Evolutionary conservation across 1,140 invertebrate genomes (phyloP), one percentile per base, ranked within the genome.

Genomic region (Aphaenogaster ashmeadi): DNA sequence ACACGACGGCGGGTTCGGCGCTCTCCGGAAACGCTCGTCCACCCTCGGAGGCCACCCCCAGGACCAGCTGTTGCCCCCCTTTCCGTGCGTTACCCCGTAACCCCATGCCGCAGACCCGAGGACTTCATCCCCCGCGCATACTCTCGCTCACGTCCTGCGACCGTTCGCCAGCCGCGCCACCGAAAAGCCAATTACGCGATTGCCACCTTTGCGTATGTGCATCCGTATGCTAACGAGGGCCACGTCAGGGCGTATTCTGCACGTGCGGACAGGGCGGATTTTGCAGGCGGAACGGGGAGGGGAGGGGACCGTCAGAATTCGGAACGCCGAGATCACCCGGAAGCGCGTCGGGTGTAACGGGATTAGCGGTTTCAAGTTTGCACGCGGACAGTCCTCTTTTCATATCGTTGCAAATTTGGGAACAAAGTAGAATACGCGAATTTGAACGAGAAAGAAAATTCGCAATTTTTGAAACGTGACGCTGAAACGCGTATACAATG

Each of bases 111-210:
- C 58, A 47, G 18, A 54, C 13, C 58, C 41, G 83, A 72, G 67
- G 8, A 60, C 44, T 60, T 83, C 72, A 54, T 52, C 44, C 72
- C 83, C 15, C 36, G 27, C 18, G 66, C 41, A 47, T 69, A 27
- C 41, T 15, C 38, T 27, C 33, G 11, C 8, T n/a, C n/a, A 11
- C 21, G 2, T 6, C 47, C 3, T 4, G 6, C 44, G 36, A 21
- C 9, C 66, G 13, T 1, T 33, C 60, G n/a, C 54, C 6, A 27
- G 54, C 69, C 69, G 27, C 27, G 13, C 8, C 11, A 2, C 18
- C 80, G 47, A 60, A 84, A 84, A 84, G 69, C 69, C 80, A 84
- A 84, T 75, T 84, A 84, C 41, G 18, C 44, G 41, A 84, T 74
- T 84, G 33, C 80, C 41, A 62, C 80, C 69, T 84, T 84, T 72